Evolutionary conservation across 1,140 invertebrate genomes (phyloP).

Genomic region (Tetraneura akinire): DNA sequence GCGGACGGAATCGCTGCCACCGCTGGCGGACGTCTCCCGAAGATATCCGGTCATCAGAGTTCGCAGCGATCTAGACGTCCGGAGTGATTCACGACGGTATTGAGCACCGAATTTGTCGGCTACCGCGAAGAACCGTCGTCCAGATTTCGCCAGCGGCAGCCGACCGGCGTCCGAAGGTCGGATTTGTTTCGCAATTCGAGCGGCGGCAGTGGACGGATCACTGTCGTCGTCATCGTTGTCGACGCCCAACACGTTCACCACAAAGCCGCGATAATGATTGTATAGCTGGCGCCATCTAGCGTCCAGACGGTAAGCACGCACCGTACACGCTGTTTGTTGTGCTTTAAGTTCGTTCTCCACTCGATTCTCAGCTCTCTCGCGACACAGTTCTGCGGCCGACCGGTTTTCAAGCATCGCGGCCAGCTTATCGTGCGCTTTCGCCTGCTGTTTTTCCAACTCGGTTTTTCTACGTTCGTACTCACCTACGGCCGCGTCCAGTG

Average conservation of each 20-base stretch:
- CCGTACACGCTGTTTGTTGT: background rate
- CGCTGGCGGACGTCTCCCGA: background rate
- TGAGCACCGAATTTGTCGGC: background rate
- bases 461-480: background rate
- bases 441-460: background rate
- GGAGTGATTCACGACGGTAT: background rate
- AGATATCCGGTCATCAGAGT: background rate
- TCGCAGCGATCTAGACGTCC: background rate
- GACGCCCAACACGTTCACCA: background rate
- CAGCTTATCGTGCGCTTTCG: background rate
- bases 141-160: background rate
- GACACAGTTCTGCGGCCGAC: background rate
- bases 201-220: background rate
- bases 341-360: constrained; percentile 23
- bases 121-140: background rate
- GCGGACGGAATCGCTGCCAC: background rate
- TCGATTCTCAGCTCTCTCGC: background rate
- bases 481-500: background rate
- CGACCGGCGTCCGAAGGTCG: background rate
- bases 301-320: constrained; percentile 11
- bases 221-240: background rate
- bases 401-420: background rate
- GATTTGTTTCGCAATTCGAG: too few relatives aligned
- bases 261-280: background rate
- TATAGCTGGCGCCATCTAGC: background rate